A percentile compares a stretch with the other conserved stretches of the same genome.
phyloP scores from a whole-genome alignment of 1,140 invertebrate species.

The Anastatus disparis region DNA sequence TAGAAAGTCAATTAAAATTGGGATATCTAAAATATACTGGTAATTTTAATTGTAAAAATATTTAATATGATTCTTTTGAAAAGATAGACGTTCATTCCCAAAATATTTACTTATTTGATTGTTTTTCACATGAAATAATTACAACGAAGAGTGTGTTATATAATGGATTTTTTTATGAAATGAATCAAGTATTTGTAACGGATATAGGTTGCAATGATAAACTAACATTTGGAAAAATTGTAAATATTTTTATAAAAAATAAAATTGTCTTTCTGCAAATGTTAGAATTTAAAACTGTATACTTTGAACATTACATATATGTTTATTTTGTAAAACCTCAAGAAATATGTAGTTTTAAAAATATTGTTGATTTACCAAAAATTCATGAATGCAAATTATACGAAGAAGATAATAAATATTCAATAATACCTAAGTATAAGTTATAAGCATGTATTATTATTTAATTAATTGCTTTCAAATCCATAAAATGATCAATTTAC shows the following conservation, averaged over 20 bases:
- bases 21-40: background rate
- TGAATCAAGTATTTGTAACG: background rate
- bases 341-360: no score
- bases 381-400: no score
- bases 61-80: background rate
- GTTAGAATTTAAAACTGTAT: background rate
- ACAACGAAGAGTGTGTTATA: background rate
- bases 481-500: no score
- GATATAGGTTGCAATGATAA: no score
- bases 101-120: background rate
- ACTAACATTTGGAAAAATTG: background rate
- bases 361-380: no score
- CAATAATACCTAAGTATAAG: no score
- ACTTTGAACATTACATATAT: no score
- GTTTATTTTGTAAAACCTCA: no score
- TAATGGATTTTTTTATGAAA: background rate
- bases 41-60: background rate
- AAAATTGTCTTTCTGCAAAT: background rate
- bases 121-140: background rate
- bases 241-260: background rate
- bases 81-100: background rate
- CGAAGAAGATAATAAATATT: no score
- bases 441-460: no score
- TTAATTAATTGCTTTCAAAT: no score
- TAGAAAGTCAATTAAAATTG: background rate